Evolutionary conservation across 2,113 vertebrate species (phyloP).

Genomic region (Sturnira hondurensis): DNA sequence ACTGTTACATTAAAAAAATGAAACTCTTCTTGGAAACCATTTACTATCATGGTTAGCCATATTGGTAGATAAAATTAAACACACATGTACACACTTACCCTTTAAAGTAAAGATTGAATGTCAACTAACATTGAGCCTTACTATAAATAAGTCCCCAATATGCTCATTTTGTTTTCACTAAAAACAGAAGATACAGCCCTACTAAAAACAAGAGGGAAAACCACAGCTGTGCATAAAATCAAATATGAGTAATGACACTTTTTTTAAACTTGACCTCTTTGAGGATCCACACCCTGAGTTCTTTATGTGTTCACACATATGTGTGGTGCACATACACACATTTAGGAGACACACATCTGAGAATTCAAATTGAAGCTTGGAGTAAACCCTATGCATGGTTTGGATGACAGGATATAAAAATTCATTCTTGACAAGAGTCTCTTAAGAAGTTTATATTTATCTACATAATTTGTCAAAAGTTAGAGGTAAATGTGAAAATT

Average conservation of each 20-base stretch:
- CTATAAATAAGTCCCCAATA: background rate
- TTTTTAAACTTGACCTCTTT: constrained; percentile 37
- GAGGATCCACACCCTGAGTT: constrained; percentile 62
- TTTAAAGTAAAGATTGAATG: background rate
- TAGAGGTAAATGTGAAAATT: background rate
- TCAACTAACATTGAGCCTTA: background rate
- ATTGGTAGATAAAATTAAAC: background rate
- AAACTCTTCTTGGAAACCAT: background rate
- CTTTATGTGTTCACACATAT: constrained; percentile 35
- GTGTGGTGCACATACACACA: background rate
- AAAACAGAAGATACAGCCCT: background rate
- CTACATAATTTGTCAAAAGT: background rate
- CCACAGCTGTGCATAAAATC: background rate
- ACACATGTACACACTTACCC: background rate
- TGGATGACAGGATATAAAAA: background rate
- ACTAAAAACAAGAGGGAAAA: background rate
- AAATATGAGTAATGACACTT: constrained; percentile 25
- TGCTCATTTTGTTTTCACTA: constrained; percentile 16
- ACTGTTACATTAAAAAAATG: background rate
- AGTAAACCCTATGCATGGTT: background rate
- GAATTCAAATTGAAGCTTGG: background rate
- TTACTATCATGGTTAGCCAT: background rate
- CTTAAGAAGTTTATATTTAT: background rate
- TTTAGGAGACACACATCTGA: background rate
- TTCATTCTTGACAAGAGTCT: background rate